A percentile compares a stretch with the other conserved stretches of the same genome.
phyloP scores from a whole-genome alignment of 1,140 invertebrate species.

The Zaprionus taronus region DNA sequence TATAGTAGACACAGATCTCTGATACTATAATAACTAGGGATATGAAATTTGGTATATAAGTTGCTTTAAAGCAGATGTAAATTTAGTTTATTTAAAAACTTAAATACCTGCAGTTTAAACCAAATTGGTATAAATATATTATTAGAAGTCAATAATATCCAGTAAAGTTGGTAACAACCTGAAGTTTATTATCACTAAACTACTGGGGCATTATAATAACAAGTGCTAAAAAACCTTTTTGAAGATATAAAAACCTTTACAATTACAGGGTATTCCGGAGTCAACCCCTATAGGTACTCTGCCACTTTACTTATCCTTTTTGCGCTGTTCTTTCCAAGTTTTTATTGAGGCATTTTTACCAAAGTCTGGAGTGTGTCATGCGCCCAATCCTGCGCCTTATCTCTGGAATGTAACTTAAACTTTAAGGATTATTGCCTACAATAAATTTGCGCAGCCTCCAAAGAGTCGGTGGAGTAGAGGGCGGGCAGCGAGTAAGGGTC shows the following conservation, averaged over 20 bases:
- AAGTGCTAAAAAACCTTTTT: no score
- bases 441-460: constrained; percentile 70
- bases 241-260: no score
- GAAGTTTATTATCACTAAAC: no score
- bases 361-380: constrained; percentile 46
- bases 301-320: constrained; percentile 10
- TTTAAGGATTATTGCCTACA: constrained; percentile 83
- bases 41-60: neutral
- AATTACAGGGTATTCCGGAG: neutral
- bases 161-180: neutral
- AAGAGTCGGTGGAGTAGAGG: neutral
- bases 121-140: no score
- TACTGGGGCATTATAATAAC: no score
- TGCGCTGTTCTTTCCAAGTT: constrained; percentile 40
- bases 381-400: constrained; percentile 60
- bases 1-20: neutral
- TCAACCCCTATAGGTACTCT: neutral
- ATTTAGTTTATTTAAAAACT: neutral
- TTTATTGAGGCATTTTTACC: constrained; percentile 66
- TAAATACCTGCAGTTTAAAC: neutral
- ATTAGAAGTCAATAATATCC: no score
- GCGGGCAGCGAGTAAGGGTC: constrained; percentile 14
- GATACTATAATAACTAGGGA: neutral
- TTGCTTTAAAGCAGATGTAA: neutral
- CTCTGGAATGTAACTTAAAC: constrained; percentile 82